These are phyloP conservation scores for Orbicella faveolata DNA, from an alignment of 64 coral and sea anemone genomes.

Conservation along the genomic window DNA sequence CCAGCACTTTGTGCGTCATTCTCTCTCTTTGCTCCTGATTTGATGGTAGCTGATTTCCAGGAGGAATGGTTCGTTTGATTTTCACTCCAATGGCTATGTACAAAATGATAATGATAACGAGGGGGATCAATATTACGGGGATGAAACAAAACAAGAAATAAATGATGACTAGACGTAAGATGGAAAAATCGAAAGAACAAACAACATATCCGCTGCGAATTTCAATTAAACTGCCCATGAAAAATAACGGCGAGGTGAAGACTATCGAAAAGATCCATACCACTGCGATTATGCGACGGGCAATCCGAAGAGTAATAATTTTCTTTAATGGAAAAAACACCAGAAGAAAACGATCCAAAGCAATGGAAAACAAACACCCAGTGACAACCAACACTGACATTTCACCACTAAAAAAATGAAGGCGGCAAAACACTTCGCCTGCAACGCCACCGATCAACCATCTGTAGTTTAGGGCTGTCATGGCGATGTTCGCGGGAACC, in stretches of 20 bases:
- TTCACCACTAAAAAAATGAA: constrained; percentile 6
- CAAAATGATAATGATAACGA: not conserved
- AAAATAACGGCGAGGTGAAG: constrained; percentile 6
- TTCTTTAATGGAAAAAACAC: constrained; percentile 46
- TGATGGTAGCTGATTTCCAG: constrained; percentile 37
- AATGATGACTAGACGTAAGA: not conserved
- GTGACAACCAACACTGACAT: constrained; percentile 28
- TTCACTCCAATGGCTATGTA: constrained; percentile 54
- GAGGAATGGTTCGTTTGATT: constrained; percentile 12
- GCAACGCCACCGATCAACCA: constrained; percentile 31
- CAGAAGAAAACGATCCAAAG: constrained; percentile 48
- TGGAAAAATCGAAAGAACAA: constrained; percentile 6
- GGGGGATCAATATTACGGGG: constrained; percentile 12
- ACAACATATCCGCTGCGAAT: not conserved
- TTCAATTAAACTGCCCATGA: not conserved
- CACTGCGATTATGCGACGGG: not conserved
- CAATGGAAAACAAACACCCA: constrained; percentile 37
- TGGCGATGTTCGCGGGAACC: not conserved
- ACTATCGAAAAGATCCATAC: constrained; percentile 21
- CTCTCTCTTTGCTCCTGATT: not conserved
- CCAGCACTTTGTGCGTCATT: constrained; percentile 17
- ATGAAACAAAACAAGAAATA: constrained; percentile 17
- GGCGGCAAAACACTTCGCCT: constrained; percentile 22
- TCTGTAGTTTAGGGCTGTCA: not conserved
- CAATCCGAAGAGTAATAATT: not conserved